Conservation (phyloP, 1,140 invertebrate species). For the Limonius californicus region DNA sequence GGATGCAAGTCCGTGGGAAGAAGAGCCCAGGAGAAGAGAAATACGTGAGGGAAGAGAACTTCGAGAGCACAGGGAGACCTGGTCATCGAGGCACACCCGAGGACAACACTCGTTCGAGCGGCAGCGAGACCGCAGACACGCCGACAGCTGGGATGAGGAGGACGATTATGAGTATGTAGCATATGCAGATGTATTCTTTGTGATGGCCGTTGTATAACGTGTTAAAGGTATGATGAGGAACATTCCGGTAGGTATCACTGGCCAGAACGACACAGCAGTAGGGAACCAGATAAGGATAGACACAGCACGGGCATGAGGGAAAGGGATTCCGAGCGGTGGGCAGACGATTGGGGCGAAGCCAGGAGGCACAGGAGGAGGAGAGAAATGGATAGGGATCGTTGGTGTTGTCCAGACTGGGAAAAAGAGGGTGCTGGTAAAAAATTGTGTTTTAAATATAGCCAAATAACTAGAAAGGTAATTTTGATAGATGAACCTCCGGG, state of each 20-base stretch:
- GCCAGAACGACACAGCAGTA: conserved; percentile 33
- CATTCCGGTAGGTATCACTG: conserved; percentile 34
- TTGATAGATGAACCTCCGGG: background rate
- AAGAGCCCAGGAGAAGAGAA: conserved; percentile 52
- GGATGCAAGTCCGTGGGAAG: conserved; percentile 69
- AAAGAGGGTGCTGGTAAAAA: conserved; percentile 17
- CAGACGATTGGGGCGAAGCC: conserved; percentile 33
- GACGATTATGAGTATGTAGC: conserved; percentile 52
- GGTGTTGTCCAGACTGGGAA: conserved; percentile 46
- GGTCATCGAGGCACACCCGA: conserved; percentile 30
- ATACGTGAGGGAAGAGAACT: conserved; percentile 42
- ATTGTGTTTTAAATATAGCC: background rate
- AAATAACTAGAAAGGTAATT: too few species aligned
- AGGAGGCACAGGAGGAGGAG: conserved; percentile 35
- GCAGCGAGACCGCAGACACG: conserved; percentile 41
- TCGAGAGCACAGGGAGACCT: conserved; percentile 41
- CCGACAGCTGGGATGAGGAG: conserved; percentile 48
- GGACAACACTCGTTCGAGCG: conserved; percentile 37
- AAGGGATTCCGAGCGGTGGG: conserved; percentile 39
- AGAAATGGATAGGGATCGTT: conserved; percentile 35
- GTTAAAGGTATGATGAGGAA: conserved; percentile 38
- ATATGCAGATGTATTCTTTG: background rate
- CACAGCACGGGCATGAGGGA: conserved; percentile 29
- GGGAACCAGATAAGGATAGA: conserved; percentile 35
- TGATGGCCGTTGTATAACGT: background rate